Conservation (phyloP, 2,113 vertebrate genomes). For the Halcyon senegalensis region DNA sequence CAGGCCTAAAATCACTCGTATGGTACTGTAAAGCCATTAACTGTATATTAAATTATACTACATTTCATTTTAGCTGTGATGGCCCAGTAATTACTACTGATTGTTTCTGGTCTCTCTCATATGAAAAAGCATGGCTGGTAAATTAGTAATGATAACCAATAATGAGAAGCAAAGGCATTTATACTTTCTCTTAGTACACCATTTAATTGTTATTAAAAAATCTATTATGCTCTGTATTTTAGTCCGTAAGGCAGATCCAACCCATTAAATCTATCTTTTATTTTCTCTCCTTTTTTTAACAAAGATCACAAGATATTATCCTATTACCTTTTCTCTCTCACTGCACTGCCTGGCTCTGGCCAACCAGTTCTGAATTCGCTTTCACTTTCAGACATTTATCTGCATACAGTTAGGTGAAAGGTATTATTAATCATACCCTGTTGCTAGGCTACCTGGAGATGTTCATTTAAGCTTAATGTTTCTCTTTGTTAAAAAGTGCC, state of each 20-base stretch:
- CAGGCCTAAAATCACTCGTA: neutral
- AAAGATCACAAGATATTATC: constrained; percentile 58
- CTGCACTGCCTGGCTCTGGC: constrained; percentile 42
- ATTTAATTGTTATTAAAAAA: constrained; percentile 23
- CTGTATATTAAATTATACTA: constrained; percentile 38
- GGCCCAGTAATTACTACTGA: constrained; percentile 43
- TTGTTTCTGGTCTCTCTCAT: constrained; percentile 59
- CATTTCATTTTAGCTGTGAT: constrained; percentile 21
- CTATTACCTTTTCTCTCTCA: constrained; percentile 28
- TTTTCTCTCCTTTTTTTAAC: constrained; percentile 9
- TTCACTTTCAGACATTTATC: constrained; percentile 74
- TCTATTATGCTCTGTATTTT: constrained; percentile 3
- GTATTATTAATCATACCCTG: constrained; percentile 80
- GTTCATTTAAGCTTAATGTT: constrained; percentile 78
- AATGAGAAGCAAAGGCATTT: constrained; percentile 22
- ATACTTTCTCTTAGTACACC: neutral
- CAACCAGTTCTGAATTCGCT: constrained; percentile 66
- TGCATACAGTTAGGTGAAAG: constrained; percentile 71
- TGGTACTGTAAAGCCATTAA: constrained; percentile 37
- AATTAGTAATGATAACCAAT: constrained; percentile 32
- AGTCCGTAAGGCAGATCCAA: neutral
- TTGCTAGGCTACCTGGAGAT: constrained; percentile 80
- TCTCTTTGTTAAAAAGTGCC: constrained; percentile 70
- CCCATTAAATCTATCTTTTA: constrained; percentile 9
- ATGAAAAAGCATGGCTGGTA: constrained; percentile 4